Conservation (phyloP, 2,888 invertebrate species). For the Nycteola revayana region DNA sequence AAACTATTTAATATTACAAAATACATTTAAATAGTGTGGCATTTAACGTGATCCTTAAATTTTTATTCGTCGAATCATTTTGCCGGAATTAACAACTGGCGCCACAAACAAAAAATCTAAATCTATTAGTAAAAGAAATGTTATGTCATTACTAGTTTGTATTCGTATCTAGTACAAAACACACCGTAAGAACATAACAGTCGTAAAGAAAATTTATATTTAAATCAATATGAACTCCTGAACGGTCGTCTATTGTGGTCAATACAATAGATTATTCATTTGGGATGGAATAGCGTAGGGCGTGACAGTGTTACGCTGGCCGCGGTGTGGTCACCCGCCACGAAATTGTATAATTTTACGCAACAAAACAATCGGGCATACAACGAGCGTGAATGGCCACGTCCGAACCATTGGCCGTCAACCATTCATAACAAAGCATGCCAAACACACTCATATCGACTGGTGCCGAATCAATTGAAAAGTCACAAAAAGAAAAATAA, state of each 20-base stretch:
- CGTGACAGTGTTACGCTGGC: slow-evolving; percentile 41
- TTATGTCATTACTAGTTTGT: too few relatives aligned
- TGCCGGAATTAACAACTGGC: slow-evolving; percentile 46
- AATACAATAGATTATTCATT: slow-evolving; percentile 39
- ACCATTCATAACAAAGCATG: slow-evolving; percentile 71
- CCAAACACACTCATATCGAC: slow-evolving; percentile 63
- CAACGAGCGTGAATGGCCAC: slow-evolving; percentile 57
- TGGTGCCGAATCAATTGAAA: slow-evolving; percentile 57
- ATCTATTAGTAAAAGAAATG: slow-evolving; percentile 26
- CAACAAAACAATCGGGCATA: slow-evolving; percentile 64
- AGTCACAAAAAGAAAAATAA: slow-evolving; percentile 48
- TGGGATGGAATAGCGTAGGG: slow-evolving; percentile 44
- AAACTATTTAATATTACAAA: slow-evolving; percentile 62
- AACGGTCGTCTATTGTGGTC: slow-evolving; percentile 19
- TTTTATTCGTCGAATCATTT: slow-evolving; percentile 44
- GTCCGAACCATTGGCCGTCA: slow-evolving; percentile 63
- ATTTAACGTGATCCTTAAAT: slow-evolving; percentile 43
- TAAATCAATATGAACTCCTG: slow-evolving; percentile 9
- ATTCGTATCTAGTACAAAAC: too few relatives aligned
- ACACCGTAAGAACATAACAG: too few relatives aligned
- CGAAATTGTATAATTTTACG: slow-evolving; percentile 73
- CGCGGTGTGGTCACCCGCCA: slow-evolving; percentile 56
- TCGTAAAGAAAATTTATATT: slow-evolving; percentile 3
- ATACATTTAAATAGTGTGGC: slow-evolving; percentile 42
- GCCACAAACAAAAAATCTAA: slow-evolving; percentile 49